These are phyloP conservation scores for Aplodontia rufa DNA, from an alignment of 2,113 vertebrate genomes.

Conservation along the genomic window DNA sequence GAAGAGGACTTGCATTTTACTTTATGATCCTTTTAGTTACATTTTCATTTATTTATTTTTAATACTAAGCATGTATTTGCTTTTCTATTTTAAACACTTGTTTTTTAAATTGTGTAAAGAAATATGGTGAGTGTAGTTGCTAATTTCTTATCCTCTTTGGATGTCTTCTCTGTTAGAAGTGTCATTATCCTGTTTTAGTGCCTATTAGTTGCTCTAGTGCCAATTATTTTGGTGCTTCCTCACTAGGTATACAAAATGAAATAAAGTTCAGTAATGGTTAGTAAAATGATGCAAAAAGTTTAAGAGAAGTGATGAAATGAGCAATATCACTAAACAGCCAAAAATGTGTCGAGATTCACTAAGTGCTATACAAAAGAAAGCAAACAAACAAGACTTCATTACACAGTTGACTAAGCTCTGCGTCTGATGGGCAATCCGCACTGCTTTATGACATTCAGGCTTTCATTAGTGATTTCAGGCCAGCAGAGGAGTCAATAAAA, in stretches of 20 bases:
- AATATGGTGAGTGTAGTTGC: neutral
- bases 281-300: conserved; percentile 47
- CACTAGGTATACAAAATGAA: neutral
- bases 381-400: conserved; percentile 79
- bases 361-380: conserved; percentile 65
- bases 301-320: conserved; percentile 41
- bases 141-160: neutral
- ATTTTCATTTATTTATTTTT: neutral
- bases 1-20: neutral
- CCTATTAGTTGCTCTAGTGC: neutral
- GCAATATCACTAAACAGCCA: conserved; percentile 29
- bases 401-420: conserved; percentile 75
- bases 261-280: neutral
- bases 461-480: conserved; percentile 68
- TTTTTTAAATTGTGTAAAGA: neutral
- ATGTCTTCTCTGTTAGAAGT: neutral
- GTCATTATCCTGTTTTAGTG: neutral
- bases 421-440: conserved; percentile 47
- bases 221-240: neutral
- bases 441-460: conserved; percentile 60
- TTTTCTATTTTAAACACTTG: neutral
- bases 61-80: neutral
- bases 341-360: conserved; percentile 42
- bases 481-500: conserved; percentile 73
- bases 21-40: neutral